Percentiles rank a stretch among this genome's conserved stretches.
These are phyloP conservation scores for Rhegmatorhina hoffmannsi DNA, from an alignment of 2,113 vertebrate species.

Conservation along the genomic window DNA sequence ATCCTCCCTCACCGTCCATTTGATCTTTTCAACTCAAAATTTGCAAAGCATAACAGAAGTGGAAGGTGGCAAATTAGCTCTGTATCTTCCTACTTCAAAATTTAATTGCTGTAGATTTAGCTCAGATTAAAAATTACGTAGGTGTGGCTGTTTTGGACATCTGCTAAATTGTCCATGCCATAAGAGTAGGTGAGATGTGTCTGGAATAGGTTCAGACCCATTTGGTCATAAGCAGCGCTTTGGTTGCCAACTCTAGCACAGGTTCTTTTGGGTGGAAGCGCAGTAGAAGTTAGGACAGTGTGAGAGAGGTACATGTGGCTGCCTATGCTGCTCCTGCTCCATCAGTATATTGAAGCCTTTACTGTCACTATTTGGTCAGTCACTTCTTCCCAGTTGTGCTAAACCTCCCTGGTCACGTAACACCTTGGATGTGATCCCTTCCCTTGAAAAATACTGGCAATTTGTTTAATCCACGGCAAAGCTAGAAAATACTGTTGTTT, in stretches of 20 bases:
- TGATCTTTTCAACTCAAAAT: slow-evolving; percentile 3
- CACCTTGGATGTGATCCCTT: neutral
- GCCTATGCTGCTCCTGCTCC: neutral
- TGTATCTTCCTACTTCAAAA: neutral
- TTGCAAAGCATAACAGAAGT: neutral
- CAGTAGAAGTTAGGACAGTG: neutral
- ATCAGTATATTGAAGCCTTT: neutral
- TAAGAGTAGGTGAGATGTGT: neutral
- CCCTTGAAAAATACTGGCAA: neutral
- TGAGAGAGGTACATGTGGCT: neutral
- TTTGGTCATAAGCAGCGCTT: neutral
- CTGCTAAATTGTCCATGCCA: neutral
- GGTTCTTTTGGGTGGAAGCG: neutral
- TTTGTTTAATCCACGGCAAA: neutral
- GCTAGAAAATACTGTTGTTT: neutral
- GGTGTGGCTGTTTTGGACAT: neutral
- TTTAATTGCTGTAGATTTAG: neutral
- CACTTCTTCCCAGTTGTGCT: neutral
- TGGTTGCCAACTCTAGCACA: neutral
- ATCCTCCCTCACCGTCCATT: neutral
- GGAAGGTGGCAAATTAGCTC: neutral
- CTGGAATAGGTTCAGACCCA: neutral
- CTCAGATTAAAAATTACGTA: neutral
- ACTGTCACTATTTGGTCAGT: neutral
- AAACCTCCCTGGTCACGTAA: neutral